phyloP scores from a whole-genome alignment of 2,888 invertebrate genomes.

The Pachymerium ferrugineum region DNA sequence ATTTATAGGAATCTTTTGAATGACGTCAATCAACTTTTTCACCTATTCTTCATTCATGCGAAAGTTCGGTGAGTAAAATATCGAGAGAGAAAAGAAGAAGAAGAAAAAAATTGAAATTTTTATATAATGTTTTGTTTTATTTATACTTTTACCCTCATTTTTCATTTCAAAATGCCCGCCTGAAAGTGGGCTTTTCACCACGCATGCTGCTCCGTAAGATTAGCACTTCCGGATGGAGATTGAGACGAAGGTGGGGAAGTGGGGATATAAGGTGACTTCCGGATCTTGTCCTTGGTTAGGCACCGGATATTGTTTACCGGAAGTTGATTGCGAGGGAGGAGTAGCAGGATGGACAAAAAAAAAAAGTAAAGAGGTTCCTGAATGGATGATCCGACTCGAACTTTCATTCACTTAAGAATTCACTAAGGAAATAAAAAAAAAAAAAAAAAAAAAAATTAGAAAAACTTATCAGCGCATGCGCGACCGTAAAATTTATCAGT shows the following conservation, averaged over 20 bases:
- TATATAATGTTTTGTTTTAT: background rate
- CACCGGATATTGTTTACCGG: background rate
- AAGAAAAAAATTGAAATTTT: background rate
- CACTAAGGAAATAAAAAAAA: background rate
- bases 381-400: background rate
- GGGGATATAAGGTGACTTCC: slow-evolving; percentile 7
- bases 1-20: background rate
- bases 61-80: background rate
- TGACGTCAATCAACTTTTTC: background rate
- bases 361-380: background rate
- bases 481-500: background rate
- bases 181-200: background rate
- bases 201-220: background rate
- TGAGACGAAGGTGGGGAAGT: background rate
- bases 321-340: background rate
- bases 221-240: slow-evolving; percentile 4
- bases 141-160: background rate
- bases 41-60: background rate
- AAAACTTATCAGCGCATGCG: background rate
- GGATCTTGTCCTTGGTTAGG: background rate
- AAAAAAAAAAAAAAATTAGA: background rate
- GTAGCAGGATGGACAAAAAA: background rate
- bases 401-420: slow-evolving; percentile 2
- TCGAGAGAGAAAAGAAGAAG: background rate
- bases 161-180: background rate